These are phyloP conservation scores for Zhuqinia jingwanae DNA, from an alignment of 2,888 invertebrate species.

Conservation along the genomic window DNA sequence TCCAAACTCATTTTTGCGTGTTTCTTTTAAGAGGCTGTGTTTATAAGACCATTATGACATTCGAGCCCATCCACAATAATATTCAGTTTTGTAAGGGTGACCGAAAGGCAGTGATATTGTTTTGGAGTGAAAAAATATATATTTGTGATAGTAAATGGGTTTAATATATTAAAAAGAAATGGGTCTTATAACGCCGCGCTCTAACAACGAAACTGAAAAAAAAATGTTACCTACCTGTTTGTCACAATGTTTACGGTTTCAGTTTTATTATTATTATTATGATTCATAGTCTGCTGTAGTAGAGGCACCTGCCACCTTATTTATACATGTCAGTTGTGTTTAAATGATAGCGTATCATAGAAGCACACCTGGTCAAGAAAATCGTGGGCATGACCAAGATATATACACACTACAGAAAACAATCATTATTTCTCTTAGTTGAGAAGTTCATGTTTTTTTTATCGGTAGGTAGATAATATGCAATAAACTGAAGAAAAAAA, in stretches of 20 bases:
- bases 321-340: constrained; percentile 26
- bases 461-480: neutral
- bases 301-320: constrained; percentile 36
- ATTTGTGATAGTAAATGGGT: neutral
- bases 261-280: constrained; percentile 37
- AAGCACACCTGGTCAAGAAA: constrained; percentile 54
- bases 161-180: too few species aligned
- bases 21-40: too few species aligned
- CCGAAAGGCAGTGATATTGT: constrained; percentile 27
- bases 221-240: constrained; percentile 56
- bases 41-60: too few species aligned
- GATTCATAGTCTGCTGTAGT: constrained; percentile 23
- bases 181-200: neutral
- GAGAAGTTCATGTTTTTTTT: constrained; percentile 16
- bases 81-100: constrained; percentile 43
- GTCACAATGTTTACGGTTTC: constrained; percentile 54
- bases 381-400: constrained; percentile 19
- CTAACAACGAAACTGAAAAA: constrained; percentile 35
- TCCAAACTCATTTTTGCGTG: constrained; percentile 41
- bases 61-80: neutral
- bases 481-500: constrained; percentile 27
- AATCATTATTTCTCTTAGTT: neutral
- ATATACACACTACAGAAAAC: neutral
- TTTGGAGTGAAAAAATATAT: constrained; percentile 26
- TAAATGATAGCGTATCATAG: constrained; percentile 52